Percentiles rank a stretch among this genome's conserved stretches.
These are phyloP conservation scores for Donacobius atricapilla DNA, from an alignment of 2,113 vertebrate species.

Conservation along the genomic window DNA sequence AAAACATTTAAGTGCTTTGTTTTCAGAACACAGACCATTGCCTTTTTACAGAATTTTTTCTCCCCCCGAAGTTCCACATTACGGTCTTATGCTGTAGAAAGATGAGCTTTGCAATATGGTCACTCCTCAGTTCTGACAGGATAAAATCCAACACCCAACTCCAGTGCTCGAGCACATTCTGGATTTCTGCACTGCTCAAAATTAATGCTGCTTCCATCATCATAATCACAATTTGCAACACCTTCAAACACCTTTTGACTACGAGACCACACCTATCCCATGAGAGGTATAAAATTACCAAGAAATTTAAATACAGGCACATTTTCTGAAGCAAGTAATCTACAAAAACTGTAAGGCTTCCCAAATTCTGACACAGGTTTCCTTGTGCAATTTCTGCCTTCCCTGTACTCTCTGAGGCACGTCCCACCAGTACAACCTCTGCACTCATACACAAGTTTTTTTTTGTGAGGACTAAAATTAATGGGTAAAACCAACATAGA, in stretches of 20 bases:
- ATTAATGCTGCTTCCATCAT: not conserved
- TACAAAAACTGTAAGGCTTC: not conserved
- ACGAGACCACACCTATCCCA: not conserved
- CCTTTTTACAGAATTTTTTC: rapidly evolving
- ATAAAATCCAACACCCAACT: not conserved
- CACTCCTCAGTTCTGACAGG: not conserved
- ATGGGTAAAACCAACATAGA: not conserved
- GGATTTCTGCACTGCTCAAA: not conserved
- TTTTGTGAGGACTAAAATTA: not conserved
- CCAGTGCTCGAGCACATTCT: rapidly evolving
- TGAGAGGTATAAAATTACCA: not conserved
- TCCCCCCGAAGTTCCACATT: rapidly evolving
- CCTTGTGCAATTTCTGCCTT: not conserved
- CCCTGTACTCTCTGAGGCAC: not conserved
- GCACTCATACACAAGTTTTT: not conserved
- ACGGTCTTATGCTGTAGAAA: no score
- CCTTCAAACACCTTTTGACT: not conserved
- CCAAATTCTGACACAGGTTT: not conserved
- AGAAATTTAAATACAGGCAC: not conserved
- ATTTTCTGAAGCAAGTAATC: not conserved
- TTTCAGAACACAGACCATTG: not conserved
- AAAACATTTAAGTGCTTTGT: not conserved
- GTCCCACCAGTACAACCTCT: not conserved
- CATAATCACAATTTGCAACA: not conserved
- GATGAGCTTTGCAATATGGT: no score